Conservation (phyloP, 2,113 vertebrate genomes). For the Xyrauchen texanus region DNA sequence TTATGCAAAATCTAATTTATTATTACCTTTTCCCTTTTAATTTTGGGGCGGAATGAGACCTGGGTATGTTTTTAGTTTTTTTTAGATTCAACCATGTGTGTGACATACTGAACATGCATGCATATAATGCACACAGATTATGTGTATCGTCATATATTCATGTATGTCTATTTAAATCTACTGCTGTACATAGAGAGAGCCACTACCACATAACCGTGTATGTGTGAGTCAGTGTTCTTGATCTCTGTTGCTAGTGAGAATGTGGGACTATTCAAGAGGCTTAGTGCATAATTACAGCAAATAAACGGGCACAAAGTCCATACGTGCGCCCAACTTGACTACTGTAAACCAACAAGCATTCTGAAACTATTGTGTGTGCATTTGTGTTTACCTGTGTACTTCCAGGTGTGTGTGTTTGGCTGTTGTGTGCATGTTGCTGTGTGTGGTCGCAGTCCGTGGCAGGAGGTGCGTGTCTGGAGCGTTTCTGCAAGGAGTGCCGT, state of each 20-base stretch:
- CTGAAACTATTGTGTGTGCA: not conserved
- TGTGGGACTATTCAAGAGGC: slow-evolving; percentile 15
- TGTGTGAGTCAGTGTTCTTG: slow-evolving; percentile 38
- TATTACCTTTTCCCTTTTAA: too few relatives aligned
- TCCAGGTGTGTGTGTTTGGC: slow-evolving; percentile 65
- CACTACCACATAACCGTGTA: not conserved
- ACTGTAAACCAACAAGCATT: not conserved
- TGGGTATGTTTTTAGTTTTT: too few relatives aligned
- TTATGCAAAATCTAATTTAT: too few relatives aligned
- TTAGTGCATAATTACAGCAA: not conserved
- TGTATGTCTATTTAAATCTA: not conserved
- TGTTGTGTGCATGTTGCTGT: slow-evolving; percentile 62
- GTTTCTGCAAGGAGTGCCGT: slow-evolving; percentile 87
- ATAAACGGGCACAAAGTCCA: not conserved
- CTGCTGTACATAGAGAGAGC: not conserved
- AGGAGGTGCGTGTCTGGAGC: slow-evolving; percentile 76
- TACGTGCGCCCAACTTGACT: not conserved
- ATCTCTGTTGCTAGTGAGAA: slow-evolving; percentile 60
- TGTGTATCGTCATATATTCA: not conserved
- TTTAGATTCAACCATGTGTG: too few relatives aligned
- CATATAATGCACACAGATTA: not conserved
- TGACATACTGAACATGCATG: too few relatives aligned
- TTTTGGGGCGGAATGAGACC: too few relatives aligned
- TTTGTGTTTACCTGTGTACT: slow-evolving; percentile 68
- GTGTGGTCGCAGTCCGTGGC: slow-evolving; percentile 73